Conservation (phyloP, 1,140 invertebrate species). For the Leptoteleia sp. region DNA sequence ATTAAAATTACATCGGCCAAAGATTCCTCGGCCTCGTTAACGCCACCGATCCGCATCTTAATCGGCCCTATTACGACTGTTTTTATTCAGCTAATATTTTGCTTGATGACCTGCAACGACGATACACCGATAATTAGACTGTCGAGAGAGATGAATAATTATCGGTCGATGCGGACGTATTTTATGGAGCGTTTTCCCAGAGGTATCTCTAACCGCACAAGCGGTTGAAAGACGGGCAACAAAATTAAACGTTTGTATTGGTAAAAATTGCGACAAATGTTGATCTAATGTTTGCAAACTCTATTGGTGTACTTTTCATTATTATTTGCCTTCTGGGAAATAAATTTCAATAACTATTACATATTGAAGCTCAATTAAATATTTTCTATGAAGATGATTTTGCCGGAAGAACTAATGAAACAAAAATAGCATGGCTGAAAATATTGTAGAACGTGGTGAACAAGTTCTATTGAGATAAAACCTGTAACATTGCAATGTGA, state of each 20-base stretch:
- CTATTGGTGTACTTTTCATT: not conserved
- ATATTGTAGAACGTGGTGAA: no score
- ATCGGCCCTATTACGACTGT: conserved; percentile 18
- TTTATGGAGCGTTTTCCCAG: conserved; percentile 27
- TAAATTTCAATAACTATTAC: no score
- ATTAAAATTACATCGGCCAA: conserved; percentile 43
- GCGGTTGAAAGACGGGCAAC: conserved; percentile 31
- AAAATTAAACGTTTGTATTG: conserved; percentile 30
- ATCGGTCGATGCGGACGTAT: conserved; percentile 21
- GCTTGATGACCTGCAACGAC: conserved; percentile 19
- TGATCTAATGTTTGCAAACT: conserved; percentile 1
- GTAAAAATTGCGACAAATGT: conserved; percentile 6
- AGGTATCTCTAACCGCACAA: not conserved
- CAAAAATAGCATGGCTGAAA: no score
- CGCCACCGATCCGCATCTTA: not conserved
- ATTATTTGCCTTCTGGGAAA: no score
- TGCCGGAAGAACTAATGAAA: no score
- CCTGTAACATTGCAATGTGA: no score
- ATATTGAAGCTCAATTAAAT: no score
- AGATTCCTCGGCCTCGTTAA: conserved; percentile 10
- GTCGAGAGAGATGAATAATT: conserved; percentile 44
- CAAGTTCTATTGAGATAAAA: no score
- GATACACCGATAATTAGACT: conserved; percentile 47
- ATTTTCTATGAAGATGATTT: no score
- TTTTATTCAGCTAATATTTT: conserved; percentile 21